Percentiles rank a stretch among this genome's conserved stretches.
phyloP scores from a whole-genome alignment of 2,113 vertebrate species.

The Grammomys dolichurus region DNA sequence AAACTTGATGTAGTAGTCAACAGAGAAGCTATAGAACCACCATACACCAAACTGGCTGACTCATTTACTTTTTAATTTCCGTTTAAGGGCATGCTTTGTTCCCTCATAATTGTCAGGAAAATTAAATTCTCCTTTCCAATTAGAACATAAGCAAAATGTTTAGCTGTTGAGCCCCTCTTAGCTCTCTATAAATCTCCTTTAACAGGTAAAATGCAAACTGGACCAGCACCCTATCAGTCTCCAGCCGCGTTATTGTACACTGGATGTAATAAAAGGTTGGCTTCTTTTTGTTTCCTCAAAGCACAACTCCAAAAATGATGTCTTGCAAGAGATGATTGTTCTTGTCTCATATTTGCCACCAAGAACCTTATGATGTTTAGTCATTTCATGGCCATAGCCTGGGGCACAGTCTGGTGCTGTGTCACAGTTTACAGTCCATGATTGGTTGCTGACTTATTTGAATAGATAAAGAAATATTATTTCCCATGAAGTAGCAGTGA shows the following conservation, averaged over 20 bases:
- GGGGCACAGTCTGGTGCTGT: neutral
- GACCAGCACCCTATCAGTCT: constrained; percentile 69
- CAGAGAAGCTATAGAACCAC: constrained; percentile 57
- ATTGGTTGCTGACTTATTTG: constrained; percentile 25
- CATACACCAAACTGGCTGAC: constrained; percentile 58
- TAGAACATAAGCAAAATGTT: constrained; percentile 77
- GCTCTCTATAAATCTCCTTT: constrained; percentile 72
- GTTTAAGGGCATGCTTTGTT: constrained; percentile 66
- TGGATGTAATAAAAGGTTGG: constrained; percentile 61
- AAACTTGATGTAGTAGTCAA: constrained; percentile 57
- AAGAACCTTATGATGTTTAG: neutral
- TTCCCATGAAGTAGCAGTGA: neutral
- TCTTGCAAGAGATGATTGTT: constrained; percentile 5
- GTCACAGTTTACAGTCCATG: neutral
- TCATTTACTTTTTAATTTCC: constrained; percentile 77
- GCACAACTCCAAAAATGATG: constrained; percentile 26
- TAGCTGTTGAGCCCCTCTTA: constrained; percentile 71
- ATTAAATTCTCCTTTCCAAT: constrained; percentile 77
- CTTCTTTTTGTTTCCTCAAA: constrained; percentile 43
- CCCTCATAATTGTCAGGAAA: constrained; percentile 71
- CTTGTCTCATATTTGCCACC: constrained; percentile 24
- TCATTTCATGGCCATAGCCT: neutral
- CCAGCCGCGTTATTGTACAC: constrained; percentile 74
- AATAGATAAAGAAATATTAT: constrained; percentile 17
- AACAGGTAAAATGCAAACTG: constrained; percentile 74